A percentile compares a stretch with the other conserved stretches of the same genome.
phyloP scores from a whole-genome alignment of 1,140 invertebrate species.

The Zaprionus tsacasi region DNA sequence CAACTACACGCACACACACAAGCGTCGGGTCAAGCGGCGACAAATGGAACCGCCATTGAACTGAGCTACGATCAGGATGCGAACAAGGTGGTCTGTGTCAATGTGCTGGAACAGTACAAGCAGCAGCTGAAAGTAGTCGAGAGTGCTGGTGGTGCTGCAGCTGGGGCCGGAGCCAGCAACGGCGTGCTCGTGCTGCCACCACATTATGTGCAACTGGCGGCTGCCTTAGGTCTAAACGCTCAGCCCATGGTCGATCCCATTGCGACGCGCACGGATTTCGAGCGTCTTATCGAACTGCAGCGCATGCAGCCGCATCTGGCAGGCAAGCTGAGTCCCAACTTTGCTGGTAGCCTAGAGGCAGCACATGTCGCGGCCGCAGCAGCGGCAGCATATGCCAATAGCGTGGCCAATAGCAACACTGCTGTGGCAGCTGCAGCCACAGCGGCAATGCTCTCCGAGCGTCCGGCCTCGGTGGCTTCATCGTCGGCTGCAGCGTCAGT shows the following conservation, averaged over 20 bases:
- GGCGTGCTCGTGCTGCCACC: slow-evolving; percentile 74
- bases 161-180: slow-evolving; percentile 37
- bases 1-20: slow-evolving; percentile 29
- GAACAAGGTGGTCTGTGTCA: slow-evolving; percentile 65
- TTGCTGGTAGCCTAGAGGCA: slow-evolving; percentile 68
- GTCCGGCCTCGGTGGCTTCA: slow-evolving; percentile 66
- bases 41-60: slow-evolving; percentile 42
- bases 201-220: slow-evolving; percentile 81
- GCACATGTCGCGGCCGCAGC: slow-evolving; percentile 76
- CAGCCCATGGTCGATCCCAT: slow-evolving; percentile 75
- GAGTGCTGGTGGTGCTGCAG: slow-evolving; percentile 26
- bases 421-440: slow-evolving; percentile 44
- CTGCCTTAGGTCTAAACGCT: slow-evolving; percentile 73
- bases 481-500: slow-evolving; percentile 53
- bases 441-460: slow-evolving; percentile 45
- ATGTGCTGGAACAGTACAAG: slow-evolving; percentile 73
- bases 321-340: slow-evolving; percentile 69
- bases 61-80: slow-evolving; percentile 58
- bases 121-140: slow-evolving; percentile 60
- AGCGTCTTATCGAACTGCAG: slow-evolving; percentile 78
- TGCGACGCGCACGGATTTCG: slow-evolving; percentile 77
- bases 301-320: slow-evolving; percentile 70
- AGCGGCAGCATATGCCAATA: slow-evolving; percentile 72
- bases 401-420: slow-evolving; percentile 51
- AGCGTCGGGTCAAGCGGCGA: slow-evolving; percentile 34